These are phyloP conservation scores for Acanthosepion lycidas DNA, from an alignment of 2,888 invertebrate genomes.

Conservation along the genomic window DNA sequence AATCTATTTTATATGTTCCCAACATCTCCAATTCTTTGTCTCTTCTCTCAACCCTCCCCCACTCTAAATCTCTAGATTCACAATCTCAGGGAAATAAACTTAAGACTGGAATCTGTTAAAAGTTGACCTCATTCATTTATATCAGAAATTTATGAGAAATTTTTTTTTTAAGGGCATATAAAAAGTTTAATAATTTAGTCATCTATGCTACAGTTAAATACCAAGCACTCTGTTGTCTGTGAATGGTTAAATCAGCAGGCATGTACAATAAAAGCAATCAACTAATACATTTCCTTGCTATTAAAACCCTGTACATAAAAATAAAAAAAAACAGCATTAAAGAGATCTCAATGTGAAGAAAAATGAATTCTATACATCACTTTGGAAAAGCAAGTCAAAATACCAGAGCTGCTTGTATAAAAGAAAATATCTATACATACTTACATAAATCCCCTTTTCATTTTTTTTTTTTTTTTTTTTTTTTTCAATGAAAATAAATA, in stretches of 20 bases:
- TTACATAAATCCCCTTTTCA: background rate
- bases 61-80: background rate
- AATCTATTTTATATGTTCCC: slow-evolving; percentile 33
- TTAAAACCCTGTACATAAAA: background rate
- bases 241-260: background rate
- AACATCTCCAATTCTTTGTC: background rate
- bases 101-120: background rate
- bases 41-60: background rate
- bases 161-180: too few species aligned
- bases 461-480: background rate
- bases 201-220: background rate
- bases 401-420: background rate
- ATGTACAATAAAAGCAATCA: background rate
- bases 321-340: background rate
- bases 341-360: background rate
- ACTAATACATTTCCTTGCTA: background rate
- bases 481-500: background rate
- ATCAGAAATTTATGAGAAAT: background rate
- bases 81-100: slow-evolving; percentile 18
- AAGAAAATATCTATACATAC: background rate
- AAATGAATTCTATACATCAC: slow-evolving; percentile 9
- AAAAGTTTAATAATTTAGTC: background rate
- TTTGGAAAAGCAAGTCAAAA: background rate
- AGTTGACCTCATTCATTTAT: background rate
- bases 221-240: background rate